A percentile compares a stretch with the other conserved stretches of the same genome.
These are phyloP conservation scores for Indicator maculatus DNA, from an alignment of 2,113 vertebrate genomes.

Conservation along the genomic window DNA sequence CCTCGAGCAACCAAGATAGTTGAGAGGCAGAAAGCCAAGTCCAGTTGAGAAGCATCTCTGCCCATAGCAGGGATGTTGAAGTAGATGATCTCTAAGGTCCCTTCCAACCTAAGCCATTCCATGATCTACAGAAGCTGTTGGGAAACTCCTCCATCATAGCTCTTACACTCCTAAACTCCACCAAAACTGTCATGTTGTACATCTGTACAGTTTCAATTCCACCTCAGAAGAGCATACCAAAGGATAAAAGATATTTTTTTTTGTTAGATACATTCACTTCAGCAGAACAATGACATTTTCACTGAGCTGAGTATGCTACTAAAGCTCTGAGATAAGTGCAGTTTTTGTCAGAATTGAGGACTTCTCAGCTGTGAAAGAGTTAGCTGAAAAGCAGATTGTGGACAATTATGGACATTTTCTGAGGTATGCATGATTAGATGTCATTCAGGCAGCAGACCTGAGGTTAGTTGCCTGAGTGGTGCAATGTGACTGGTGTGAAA, in stretches of 20 bases:
- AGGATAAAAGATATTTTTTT: neutral
- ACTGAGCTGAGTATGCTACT: neutral
- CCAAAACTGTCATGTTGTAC: neutral
- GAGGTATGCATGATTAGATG: neutral
- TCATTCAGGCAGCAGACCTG: neutral
- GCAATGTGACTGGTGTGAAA: constrained; percentile 25
- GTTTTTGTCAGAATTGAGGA: neutral
- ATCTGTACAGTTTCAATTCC: neutral
- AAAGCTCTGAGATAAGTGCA: neutral
- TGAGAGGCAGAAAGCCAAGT: too few relatives aligned
- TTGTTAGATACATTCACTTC: neutral
- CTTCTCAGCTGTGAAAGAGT: neutral
- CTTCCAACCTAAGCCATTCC: too few relatives aligned
- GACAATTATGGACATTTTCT: neutral
- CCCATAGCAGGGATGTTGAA: too few relatives aligned
- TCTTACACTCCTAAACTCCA: neutral
- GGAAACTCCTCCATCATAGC: neutral
- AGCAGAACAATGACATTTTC: neutral
- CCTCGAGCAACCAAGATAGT: too few relatives aligned
- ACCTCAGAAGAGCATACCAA: neutral
- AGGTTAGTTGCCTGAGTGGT: neutral
- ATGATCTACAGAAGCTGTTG: neutral
- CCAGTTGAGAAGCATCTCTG: too few relatives aligned
- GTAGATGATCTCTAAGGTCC: too few relatives aligned
- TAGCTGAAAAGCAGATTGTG: neutral